phyloP scores from a whole-genome alignment of 2,888 invertebrate species.

The Melanchra persicariae region DNA sequence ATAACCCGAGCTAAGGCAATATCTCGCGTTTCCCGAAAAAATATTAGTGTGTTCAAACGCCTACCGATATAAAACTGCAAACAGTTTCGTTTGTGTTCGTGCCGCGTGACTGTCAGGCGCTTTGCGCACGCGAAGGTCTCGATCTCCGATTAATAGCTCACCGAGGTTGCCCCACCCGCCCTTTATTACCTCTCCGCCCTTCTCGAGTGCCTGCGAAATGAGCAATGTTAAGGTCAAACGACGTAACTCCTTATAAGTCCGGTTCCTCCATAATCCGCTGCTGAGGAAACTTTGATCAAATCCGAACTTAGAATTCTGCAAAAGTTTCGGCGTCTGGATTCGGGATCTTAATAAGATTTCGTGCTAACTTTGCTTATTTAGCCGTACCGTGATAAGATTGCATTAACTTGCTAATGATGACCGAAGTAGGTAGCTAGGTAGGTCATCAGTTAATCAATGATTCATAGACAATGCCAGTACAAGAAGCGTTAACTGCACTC shows the following conservation, averaged over 20 bases:
- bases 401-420: conserved; percentile 11
- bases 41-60: conserved; percentile 72
- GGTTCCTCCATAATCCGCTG: conserved; percentile 50
- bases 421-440: not conserved
- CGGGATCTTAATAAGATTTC: conserved; percentile 47
- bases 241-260: conserved; percentile 63
- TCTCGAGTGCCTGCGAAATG: conserved; percentile 74
- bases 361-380: conserved; percentile 33
- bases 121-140: conserved; percentile 86
- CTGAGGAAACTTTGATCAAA: conserved; percentile 59
- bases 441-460: conserved; percentile 13
- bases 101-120: conserved; percentile 82
- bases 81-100: conserved; percentile 77
- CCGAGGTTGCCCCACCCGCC: conserved; percentile 78
- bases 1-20: not conserved
- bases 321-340: conserved; percentile 41
- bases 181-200: conserved; percentile 83
- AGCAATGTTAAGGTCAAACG: conserved; percentile 81
- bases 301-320: conserved; percentile 49
- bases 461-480: conserved; percentile 30
- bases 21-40: conserved; percentile 25
- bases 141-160: conserved; percentile 84
- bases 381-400: conserved; percentile 34
- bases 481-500: not conserved
- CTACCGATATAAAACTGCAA: conserved; percentile 81